Evolutionary conservation across 2,113 vertebrate species (phyloP).

Genomic region (Scatophagus argus): DNA sequence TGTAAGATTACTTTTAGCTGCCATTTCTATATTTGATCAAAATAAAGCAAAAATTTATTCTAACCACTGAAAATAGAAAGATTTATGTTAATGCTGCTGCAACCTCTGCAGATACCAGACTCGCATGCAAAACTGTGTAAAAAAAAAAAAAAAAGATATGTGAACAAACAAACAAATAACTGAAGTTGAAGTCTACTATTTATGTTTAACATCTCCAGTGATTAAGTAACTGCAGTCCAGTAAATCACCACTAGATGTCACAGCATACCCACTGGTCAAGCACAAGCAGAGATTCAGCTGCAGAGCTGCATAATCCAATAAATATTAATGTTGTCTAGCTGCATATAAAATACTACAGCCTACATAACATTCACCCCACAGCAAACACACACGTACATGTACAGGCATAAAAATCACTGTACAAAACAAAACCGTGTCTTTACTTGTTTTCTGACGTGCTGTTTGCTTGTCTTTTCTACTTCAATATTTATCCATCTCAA

Average conservation of each 20-base stretch:
- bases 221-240: background rate
- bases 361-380: constrained; percentile 18
- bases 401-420: background rate
- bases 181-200: background rate
- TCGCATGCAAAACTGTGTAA: background rate
- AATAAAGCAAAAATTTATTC: background rate
- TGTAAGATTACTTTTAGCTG: background rate
- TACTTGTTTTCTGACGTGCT: background rate
- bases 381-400: background rate
- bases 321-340: constrained; percentile 14
- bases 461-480: constrained; percentile 2
- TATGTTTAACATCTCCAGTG: background rate
- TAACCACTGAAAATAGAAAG: background rate
- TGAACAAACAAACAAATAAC: no score
- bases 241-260: constrained; percentile 63
- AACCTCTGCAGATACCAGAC: background rate
- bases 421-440: constrained; percentile 2
- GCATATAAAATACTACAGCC: constrained; percentile 22
- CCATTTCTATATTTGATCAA: background rate
- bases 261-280: constrained; percentile 36
- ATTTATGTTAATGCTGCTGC: background rate
- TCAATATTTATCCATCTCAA: background rate
- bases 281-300: background rate
- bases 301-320: background rate
- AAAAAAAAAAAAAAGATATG: background rate